Evolutionary conservation across 2,888 invertebrate species (phyloP), one percentile per base, ranked within the genome.

Genomic region (Callosobruchus maculatus): DNA sequence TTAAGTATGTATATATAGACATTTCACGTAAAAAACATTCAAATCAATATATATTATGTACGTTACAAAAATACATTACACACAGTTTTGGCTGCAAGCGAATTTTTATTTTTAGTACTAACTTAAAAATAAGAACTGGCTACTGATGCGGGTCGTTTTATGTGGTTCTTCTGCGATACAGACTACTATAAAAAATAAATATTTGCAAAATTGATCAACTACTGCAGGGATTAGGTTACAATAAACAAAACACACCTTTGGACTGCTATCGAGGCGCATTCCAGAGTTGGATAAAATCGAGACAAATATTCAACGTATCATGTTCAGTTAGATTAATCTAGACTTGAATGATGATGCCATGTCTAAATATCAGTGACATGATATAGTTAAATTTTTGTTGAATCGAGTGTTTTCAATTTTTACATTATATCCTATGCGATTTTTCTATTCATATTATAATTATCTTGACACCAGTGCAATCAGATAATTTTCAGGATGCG

Each of bases 41-140:
- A 30, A 49, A 13, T 49, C 49, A 49, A 49, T 49, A 49, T 49
- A 49, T 13, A n/a, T n/a, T n/a, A 49, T 49, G 49, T 18, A 7
- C 7, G 49, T 49, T 18, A 13, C 49, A 49, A 49, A 49, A 49
- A 49, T 49, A 49, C 49, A 49, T 49, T 7, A 49, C 49, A 30
- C 4, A 49, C 5, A 49, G 13, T 49, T 49, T 49, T 49, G 49
- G 49, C 49, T 18, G 49, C 49, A 49, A 13, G 49, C 67, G 22
- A 66, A 68, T 71, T 71, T 70, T 26, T 30, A 67, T 73, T 71
- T 71, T 72, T 66, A 30, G 72, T 69, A 31, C 66, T 30, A 67
- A 67, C 30, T 72, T 49, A 68, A 73, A 73, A 73, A 73, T 73
- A 73, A 73, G 73, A 71, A 73, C 73, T 73, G 73, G 71, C 73